Evolutionary conservation across 2,888 invertebrate species (phyloP).

Genomic region (Rotaria sp.): DNA sequence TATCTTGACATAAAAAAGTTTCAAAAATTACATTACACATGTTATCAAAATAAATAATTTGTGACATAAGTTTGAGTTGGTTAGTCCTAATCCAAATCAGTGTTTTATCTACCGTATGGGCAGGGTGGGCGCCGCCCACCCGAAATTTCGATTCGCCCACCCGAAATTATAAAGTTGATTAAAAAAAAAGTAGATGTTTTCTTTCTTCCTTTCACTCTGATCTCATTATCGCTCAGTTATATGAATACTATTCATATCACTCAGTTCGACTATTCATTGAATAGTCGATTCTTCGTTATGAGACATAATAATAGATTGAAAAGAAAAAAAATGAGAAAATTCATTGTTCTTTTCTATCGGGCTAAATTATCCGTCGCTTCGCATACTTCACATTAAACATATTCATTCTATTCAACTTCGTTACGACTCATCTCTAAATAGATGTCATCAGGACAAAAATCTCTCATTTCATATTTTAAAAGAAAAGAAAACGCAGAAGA

Average conservation of each 20-base stretch:
- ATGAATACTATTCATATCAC: not conserved
- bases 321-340: not conserved
- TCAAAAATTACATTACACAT: too few species aligned
- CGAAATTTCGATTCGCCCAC: too few species aligned
- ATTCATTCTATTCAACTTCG: not conserved
- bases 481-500: not conserved
- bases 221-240: not conserved
- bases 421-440: not conserved
- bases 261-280: not conserved
- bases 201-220: too few species aligned
- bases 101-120: too few species aligned
- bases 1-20: too few species aligned
- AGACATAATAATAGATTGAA: not conserved
- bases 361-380: not conserved
- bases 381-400: not conserved
- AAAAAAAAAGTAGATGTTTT: too few species aligned
- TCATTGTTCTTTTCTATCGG: not conserved
- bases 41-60: too few species aligned
- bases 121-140: too few species aligned
- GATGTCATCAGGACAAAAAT: not conserved
- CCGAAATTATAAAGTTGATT: too few species aligned
- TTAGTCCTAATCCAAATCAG: too few species aligned
- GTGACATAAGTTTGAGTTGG: too few species aligned
- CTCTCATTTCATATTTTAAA: conserved; percentile 5
- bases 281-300: not conserved